Evolutionary conservation across 2,888 invertebrate species (phyloP).

Genomic region (Melieria omissa): DNA sequence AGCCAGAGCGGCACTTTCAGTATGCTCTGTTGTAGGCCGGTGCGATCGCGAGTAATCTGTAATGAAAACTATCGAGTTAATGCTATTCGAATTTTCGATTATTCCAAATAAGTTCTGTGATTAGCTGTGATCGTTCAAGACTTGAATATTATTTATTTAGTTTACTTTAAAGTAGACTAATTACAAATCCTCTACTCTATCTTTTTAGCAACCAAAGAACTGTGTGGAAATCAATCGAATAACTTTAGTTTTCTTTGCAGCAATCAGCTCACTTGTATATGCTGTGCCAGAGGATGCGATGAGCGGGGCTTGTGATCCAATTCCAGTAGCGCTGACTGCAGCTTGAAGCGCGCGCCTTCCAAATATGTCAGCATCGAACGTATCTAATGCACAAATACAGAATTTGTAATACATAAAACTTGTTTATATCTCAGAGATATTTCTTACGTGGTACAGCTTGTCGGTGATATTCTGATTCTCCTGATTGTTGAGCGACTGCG

Average conservation of each 20-base stretch:
- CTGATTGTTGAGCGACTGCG: constrained; percentile 89
- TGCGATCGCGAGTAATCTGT: constrained; percentile 84
- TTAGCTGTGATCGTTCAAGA: neutral
- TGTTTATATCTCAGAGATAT: neutral
- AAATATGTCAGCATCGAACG: constrained; percentile 91
- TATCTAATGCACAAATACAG: constrained; percentile 73
- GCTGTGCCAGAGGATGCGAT: constrained; percentile 84
- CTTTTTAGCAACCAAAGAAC: neutral
- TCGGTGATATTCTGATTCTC: constrained; percentile 92
- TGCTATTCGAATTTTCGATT: too few species aligned
- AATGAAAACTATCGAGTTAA: neutral
- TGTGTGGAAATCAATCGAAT: neutral
- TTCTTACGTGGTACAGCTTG: constrained; percentile 88
- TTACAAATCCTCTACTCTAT: too few species aligned
- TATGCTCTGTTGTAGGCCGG: constrained; percentile 87
- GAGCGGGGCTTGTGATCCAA: constrained; percentile 81
- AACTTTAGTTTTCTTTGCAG: neutral
- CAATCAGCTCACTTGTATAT: constrained; percentile 73
- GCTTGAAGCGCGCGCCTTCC: constrained; percentile 90
- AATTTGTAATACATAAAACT: neutral
- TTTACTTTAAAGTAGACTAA: neutral
- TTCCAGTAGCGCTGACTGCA: constrained; percentile 84
- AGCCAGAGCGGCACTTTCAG: constrained; percentile 75
- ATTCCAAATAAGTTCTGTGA: neutral
- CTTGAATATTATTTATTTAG: neutral